phyloP scores from a whole-genome alignment of 53 echinoderm and acorn worm genomes.

The Astropecten irregularis region DNA sequence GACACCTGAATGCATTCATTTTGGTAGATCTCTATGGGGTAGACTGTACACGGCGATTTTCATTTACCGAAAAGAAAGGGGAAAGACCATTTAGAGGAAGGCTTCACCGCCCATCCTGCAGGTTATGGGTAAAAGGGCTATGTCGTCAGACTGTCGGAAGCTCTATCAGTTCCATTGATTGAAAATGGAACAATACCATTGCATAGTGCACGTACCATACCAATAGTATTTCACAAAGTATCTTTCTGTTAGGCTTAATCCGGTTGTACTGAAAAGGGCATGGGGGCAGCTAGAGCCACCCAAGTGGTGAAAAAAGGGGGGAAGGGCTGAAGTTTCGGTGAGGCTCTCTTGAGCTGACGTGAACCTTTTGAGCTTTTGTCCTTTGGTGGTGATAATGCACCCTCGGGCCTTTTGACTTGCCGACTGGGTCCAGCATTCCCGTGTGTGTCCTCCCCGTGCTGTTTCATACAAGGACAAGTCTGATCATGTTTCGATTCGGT shows the following conservation, averaged over 20 bases:
- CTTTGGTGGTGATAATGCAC: background rate
- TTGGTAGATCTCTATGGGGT: too few species aligned
- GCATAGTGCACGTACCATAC: background rate
- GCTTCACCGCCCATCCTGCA: background rate
- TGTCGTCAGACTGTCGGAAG: conserved; percentile 2
- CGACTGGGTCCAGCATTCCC: background rate
- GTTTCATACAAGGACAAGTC: background rate
- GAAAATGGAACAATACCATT: conserved; percentile 33
- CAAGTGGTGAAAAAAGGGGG: background rate
- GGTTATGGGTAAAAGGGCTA: background rate
- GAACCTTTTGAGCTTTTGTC: conserved; percentile 1
- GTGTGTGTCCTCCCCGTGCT: background rate
- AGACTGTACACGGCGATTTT: too few species aligned
- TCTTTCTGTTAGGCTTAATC: background rate
- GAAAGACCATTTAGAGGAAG: conserved; percentile 1
- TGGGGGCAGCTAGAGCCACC: conserved; percentile 7
- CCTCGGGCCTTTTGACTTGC: conserved; percentile 2
- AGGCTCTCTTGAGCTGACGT: background rate
- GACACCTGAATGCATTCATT: too few species aligned
- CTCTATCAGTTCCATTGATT: background rate
- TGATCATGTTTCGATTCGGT: conserved; percentile 29
- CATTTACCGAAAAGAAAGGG: too few species aligned
- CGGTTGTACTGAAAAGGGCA: background rate
- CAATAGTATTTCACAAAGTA: background rate
- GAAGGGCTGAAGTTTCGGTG: background rate